Percentiles rank a stretch among this genome's conserved stretches.
Conservation (phyloP, 2,797 vertebrate genomes). For the Anguilla anguilla region DNA sequence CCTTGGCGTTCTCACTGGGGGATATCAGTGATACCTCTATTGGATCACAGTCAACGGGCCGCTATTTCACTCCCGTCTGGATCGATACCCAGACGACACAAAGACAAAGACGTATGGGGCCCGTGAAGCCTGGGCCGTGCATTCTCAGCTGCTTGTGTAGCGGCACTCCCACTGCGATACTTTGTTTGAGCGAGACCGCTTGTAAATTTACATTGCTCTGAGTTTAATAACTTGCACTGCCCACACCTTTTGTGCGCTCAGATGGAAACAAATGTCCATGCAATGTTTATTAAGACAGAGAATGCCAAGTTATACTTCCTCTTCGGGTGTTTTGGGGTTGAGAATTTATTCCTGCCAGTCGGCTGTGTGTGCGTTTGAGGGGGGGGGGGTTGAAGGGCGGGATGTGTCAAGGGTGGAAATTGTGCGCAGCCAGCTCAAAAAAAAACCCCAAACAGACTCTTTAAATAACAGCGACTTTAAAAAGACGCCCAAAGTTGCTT, state of each 20-base stretch:
- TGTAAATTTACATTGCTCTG: not conserved
- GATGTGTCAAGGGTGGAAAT: too few species aligned
- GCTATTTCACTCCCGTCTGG: slow-evolving; percentile 8
- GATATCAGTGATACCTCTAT: slow-evolving; percentile 5
- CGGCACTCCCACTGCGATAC: not conserved
- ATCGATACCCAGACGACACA: not conserved
- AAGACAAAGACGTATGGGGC: not conserved
- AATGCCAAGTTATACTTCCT: not conserved
- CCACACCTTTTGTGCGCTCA: not conserved
- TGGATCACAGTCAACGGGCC: slow-evolving; percentile 12
- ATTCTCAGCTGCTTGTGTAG: not conserved
- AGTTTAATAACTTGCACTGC: not conserved
- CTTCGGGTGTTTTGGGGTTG: not conserved
- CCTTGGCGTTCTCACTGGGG: not conserved
- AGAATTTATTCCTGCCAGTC: too few species aligned
- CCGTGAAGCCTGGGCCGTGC: not conserved
- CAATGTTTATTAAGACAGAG: not conserved
- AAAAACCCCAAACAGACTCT: too few species aligned
- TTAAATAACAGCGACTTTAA: too few species aligned
- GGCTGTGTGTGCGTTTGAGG: too few species aligned
- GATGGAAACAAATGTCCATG: not conserved
- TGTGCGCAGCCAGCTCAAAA: too few species aligned
- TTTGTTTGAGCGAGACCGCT: not conserved
- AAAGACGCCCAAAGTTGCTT: too few species aligned
- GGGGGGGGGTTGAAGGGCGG: too few species aligned